A percentile compares a stretch with the other conserved stretches of the same genome.
Evolutionary conservation across 2,113 vertebrate genomes (phyloP).

Genomic region (Limanda limanda): DNA sequence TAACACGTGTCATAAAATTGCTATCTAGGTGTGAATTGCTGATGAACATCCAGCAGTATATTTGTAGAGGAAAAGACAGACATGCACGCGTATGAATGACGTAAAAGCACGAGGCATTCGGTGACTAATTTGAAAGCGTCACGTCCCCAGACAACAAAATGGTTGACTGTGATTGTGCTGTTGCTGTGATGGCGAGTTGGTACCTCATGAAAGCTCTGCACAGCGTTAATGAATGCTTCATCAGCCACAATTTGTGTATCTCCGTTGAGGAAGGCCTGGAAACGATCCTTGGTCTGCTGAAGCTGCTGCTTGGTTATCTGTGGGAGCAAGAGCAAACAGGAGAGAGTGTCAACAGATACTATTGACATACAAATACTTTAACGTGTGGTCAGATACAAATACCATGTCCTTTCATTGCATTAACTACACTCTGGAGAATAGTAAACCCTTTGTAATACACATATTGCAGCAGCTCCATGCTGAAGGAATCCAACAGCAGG

Average conservation of each 20-base stretch:
- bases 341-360: conserved; percentile 13
- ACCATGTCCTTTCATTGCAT: too few species aligned
- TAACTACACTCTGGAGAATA: too few species aligned
- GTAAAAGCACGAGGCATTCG: neutral
- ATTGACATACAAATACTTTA: too few species aligned
- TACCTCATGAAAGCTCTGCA: conserved; percentile 99
- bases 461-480: too few species aligned
- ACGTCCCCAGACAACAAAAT: conserved; percentile 5
- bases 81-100: neutral
- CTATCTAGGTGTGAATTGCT: neutral
- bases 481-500: too few species aligned
- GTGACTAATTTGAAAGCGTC: conserved; percentile 17
- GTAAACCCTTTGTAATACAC: too few species aligned
- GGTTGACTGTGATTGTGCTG: conserved; percentile 18
- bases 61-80: neutral
- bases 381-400: too few species aligned
- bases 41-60: neutral
- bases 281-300: conserved; percentile 97
- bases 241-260: conserved; percentile 99
- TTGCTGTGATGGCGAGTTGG: conserved; percentile 30
- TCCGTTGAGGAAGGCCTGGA: conserved; percentile 98
- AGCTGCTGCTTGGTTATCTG: conserved; percentile 99
- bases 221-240: conserved; percentile 99
- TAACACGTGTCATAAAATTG: neutral
- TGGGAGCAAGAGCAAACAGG: conserved; percentile 63